Conservation (phyloP, 2,888 invertebrate genomes). For the Muschampia staudingeri region DNA sequence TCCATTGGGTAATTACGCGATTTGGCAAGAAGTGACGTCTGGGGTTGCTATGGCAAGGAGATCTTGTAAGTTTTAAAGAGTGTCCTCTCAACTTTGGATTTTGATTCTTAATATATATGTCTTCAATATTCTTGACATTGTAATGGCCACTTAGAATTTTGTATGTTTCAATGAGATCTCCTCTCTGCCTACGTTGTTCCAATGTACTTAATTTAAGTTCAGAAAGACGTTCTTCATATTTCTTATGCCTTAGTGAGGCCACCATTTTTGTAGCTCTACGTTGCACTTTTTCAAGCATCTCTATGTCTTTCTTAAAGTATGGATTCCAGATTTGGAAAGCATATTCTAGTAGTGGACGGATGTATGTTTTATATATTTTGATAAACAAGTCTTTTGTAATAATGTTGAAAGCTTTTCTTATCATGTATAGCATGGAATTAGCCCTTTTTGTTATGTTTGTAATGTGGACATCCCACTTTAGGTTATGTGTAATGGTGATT, state of each 20-base stretch:
- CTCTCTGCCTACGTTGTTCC: not conserved
- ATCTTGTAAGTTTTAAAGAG: no score
- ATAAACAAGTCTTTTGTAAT: not conserved
- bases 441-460: not conserved
- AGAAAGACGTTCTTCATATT: not conserved
- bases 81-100: no score
- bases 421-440: not conserved
- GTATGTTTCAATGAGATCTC: not conserved
- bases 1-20: no score
- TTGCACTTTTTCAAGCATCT: not conserved
- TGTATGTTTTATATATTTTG: not conserved
- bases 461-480: not conserved
- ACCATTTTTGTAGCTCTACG: constrained; percentile 8
- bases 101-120: no score
- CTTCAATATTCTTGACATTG: no score
- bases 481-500: not conserved
- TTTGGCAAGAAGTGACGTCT: no score
- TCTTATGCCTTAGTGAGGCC: not conserved
- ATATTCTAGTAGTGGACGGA: not conserved
- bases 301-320: not conserved
- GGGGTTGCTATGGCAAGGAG: no score
- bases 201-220: not conserved
- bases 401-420: not conserved
- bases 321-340: constrained; percentile 8
- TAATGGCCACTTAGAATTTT: no score